These are phyloP conservation scores for Menidia beryllina DNA, from an alignment of 2,113 vertebrate species.

Conservation along the genomic window DNA sequence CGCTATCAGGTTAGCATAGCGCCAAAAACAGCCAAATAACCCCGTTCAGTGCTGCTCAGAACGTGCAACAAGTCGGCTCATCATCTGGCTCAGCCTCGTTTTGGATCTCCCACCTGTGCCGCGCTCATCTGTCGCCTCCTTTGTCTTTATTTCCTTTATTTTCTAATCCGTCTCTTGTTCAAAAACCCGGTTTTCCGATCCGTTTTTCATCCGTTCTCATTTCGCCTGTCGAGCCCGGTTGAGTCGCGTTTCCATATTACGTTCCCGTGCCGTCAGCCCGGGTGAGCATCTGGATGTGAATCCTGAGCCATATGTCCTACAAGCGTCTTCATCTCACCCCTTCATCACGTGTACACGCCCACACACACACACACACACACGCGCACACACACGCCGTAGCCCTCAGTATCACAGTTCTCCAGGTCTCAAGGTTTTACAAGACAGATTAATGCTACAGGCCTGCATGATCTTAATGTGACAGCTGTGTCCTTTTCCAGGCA, in stretches of 20 bases:
- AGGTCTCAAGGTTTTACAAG: constrained; percentile 64
- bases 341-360: constrained; percentile 36
- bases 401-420: constrained; percentile 39
- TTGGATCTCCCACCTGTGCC: constrained; percentile 7
- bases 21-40: constrained; percentile 42
- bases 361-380: constrained; percentile 26
- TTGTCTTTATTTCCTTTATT: constrained; percentile 11
- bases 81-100: constrained; percentile 15
- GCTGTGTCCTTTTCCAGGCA: constrained; percentile 69
- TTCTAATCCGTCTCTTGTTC: constrained; percentile 7
- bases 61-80: constrained; percentile 21
- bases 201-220: not conserved
- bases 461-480: constrained; percentile 70
- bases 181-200: not conserved
- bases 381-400: constrained; percentile 28
- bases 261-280: constrained; percentile 25
- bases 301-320: constrained; percentile 54
- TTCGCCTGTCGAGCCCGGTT: constrained; percentile 15
- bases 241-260: constrained; percentile 16
- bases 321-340: constrained; percentile 47
- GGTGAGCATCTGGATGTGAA: constrained; percentile 63
- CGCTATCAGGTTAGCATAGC: constrained; percentile 43
- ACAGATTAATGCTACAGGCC: constrained; percentile 69
- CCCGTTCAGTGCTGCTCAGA: constrained; percentile 23
- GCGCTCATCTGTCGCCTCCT: not conserved